A percentile compares a stretch with the other conserved stretches of the same genome.
phyloP scores from a whole-genome alignment of 2,113 vertebrate species.

The Sceloporus undulatus region DNA sequence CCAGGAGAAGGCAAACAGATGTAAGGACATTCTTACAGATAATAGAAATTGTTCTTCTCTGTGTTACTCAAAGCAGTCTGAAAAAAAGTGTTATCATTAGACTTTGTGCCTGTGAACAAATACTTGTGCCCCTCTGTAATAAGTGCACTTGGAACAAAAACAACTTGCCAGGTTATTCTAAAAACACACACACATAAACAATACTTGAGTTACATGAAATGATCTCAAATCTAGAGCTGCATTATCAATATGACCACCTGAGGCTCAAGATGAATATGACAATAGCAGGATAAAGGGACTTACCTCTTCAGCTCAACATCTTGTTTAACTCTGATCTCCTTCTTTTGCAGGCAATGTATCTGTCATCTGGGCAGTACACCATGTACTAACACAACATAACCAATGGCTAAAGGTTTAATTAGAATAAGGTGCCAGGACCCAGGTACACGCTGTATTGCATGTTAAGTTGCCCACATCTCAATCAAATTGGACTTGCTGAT shows the following conservation, averaged over 20 bases:
- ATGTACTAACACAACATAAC: conserved; percentile 40
- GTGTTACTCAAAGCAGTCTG: neutral
- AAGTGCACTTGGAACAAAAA: neutral
- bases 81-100: neutral
- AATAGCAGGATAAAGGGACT: neutral
- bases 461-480: neutral
- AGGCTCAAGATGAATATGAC: neutral
- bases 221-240: conserved; percentile 2
- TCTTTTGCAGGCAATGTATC: too few species aligned
- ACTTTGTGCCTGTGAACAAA: neutral
- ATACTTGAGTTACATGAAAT: neutral
- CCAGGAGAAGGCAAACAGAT: neutral
- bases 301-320: neutral
- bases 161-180: neutral
- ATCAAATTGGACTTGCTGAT: neutral
- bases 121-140: neutral
- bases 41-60: neutral
- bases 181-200: too few species aligned
- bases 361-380: neutral
- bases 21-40: neutral
- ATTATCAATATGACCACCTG: neutral
- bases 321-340: neutral
- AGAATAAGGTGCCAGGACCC: neutral
- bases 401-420: conserved; percentile 46
- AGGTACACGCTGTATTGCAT: neutral